These are phyloP conservation scores for Sparus aurata DNA, from an alignment of 2,797 vertebrate species.

Conservation along the genomic window DNA sequence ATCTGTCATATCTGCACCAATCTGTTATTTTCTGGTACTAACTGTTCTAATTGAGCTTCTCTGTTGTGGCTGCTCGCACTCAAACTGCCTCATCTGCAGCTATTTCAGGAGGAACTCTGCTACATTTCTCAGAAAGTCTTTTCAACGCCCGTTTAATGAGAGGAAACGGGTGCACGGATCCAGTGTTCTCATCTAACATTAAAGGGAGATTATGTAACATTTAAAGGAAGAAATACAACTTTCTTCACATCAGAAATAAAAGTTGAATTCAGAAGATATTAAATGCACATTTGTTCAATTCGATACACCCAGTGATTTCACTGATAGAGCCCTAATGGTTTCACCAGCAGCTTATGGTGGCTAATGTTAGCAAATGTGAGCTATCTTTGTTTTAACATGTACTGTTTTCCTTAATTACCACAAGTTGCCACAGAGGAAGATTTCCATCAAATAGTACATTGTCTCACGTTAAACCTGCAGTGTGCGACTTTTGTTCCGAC, in stretches of 20 bases:
- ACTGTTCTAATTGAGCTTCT: conserved; percentile 8
- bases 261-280: too few species aligned
- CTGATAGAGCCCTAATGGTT: neutral
- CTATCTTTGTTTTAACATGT: too few species aligned
- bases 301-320: neutral
- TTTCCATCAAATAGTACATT: too few species aligned
- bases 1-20: conserved; percentile 44
- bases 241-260: too few species aligned
- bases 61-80: neutral
- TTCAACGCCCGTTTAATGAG: neutral
- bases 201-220: neutral
- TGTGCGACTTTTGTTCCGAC: too few species aligned
- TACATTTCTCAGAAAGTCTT: neutral
- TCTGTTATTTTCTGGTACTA: conserved; percentile 18
- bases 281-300: neutral
- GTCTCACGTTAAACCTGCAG: too few species aligned
- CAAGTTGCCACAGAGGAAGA: too few species aligned
- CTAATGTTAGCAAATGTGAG: neutral
- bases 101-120: conserved; percentile 4
- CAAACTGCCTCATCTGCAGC: neutral
- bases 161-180: neutral
- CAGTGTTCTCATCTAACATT: neutral
- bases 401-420: too few species aligned
- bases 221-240: neutral
- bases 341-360: neutral